Conservation (phyloP, 2,797 vertebrate genomes). For the Acipenser transmontanus region DNA sequence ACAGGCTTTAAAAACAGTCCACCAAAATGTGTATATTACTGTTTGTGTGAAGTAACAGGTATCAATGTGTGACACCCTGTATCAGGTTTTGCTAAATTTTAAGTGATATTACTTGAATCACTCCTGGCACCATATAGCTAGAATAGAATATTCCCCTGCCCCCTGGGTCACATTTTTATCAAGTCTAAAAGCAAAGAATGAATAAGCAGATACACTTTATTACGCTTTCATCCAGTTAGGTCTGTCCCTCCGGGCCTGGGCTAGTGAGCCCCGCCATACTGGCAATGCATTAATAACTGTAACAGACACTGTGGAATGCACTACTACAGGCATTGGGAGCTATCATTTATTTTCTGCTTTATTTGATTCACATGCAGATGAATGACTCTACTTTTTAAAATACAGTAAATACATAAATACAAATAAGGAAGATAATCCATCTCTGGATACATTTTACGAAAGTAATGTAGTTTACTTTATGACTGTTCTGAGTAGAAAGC, state of each 20-base stretch:
- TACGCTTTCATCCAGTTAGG: constrained; percentile 2
- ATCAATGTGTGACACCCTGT: background rate
- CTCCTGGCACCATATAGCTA: background rate
- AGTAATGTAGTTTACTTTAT: too few relatives aligned
- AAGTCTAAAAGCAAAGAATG: background rate
- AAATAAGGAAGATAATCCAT: too few relatives aligned
- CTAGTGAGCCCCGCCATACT: background rate
- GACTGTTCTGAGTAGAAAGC: too few relatives aligned
- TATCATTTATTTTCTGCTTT: background rate
- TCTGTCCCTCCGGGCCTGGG: background rate
- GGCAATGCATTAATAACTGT: background rate
- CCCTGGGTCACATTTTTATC: background rate
- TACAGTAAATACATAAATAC: too few relatives aligned
- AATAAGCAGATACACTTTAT: background rate
- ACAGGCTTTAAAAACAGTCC: too few relatives aligned
- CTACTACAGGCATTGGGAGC: background rate
- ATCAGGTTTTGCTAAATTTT: background rate
- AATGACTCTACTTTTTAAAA: too few relatives aligned
- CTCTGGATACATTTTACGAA: too few relatives aligned
- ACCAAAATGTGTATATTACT: too few relatives aligned
- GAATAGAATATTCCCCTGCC: background rate
- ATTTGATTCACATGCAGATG: background rate
- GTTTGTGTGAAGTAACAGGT: too few relatives aligned
- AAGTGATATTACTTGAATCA: background rate
- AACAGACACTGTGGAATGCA: background rate